Percentiles rank a stretch among this genome's conserved stretches.
phyloP scores from a whole-genome alignment of 2,888 invertebrate species.

The Pyrrhosoma nymphula region DNA sequence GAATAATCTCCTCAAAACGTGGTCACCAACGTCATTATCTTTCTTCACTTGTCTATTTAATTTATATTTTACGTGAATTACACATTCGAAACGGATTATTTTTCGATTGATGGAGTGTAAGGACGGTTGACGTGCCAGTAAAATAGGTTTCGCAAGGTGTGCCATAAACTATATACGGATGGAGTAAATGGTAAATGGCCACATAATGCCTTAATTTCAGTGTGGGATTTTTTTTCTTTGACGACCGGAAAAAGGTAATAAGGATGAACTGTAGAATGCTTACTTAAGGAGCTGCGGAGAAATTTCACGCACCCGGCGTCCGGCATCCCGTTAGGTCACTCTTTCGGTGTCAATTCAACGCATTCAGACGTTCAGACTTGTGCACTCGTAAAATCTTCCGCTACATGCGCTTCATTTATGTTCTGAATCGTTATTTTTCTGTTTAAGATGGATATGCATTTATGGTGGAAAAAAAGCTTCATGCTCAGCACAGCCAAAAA shows the following conservation, averaged over 20 bases:
- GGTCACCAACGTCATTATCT: no score
- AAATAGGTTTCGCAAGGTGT: background rate
- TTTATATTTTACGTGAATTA: no score
- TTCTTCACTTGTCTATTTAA: no score
- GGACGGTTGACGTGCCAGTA: no score
- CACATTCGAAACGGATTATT: no score
- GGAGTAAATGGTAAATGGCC: background rate
- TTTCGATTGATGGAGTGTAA: no score
- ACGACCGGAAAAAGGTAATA: background rate
- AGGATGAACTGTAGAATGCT: background rate
- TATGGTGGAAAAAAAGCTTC: background rate
- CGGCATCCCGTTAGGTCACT: background rate
- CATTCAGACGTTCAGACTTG: background rate
- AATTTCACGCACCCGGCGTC: background rate
- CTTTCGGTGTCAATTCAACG: background rate
- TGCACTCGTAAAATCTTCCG: background rate
- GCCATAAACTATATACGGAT: background rate
- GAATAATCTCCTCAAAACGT: no score
- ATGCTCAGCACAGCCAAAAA: no score
- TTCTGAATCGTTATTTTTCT: no score
- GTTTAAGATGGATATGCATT: no score
- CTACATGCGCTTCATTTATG: no score
- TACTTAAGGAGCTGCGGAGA: background rate
- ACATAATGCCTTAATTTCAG: background rate
- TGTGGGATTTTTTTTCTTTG: background rate